Conservation (phyloP, 2,888 invertebrate species). For the Taenaris catops region DNA sequence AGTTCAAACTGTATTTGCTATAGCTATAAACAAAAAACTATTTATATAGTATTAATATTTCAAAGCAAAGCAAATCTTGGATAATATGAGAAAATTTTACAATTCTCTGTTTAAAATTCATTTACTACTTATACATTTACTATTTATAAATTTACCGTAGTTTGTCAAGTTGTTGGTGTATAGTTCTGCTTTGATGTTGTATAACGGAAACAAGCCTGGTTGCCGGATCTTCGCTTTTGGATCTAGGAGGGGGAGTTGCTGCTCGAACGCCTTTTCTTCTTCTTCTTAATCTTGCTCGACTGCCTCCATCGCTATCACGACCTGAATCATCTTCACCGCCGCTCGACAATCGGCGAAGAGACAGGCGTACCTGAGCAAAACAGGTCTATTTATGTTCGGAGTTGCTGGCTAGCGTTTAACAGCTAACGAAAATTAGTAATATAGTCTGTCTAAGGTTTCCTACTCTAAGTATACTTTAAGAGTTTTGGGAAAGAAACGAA, state of each 20-base stretch:
- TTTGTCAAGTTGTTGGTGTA: slow-evolving; percentile 71
- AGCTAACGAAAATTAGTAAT: too few species aligned
- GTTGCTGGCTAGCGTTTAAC: too few species aligned
- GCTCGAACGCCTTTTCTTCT: slow-evolving; percentile 45
- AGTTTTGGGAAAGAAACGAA: too few species aligned
- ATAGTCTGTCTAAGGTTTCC: too few species aligned
- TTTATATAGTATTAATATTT: too few species aligned
- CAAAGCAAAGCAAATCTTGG: too few species aligned
- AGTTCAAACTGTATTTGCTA: too few species aligned
- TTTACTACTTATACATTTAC: neutral
- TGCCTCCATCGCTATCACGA: slow-evolving; percentile 66
- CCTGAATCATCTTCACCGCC: slow-evolving; percentile 74
- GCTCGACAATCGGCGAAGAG: slow-evolving; percentile 65
- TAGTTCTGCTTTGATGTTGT: slow-evolving; percentile 68
- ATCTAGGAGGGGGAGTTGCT: slow-evolving; percentile 54
- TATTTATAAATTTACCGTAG: slow-evolving; percentile 45
- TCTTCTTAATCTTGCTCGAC: slow-evolving; percentile 46
- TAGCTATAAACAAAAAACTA: too few species aligned
- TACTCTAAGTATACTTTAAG: too few species aligned
- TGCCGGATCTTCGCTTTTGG: slow-evolving; percentile 58
- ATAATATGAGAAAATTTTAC: too few species aligned
- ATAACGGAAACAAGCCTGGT: slow-evolving; percentile 65
- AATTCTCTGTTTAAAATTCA: neutral
- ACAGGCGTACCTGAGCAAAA: slow-evolving; percentile 67
- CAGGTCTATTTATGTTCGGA: too few species aligned